Evolutionary conservation across 2,888 invertebrate species (phyloP).

Genomic region (Belgica antarctica): DNA sequence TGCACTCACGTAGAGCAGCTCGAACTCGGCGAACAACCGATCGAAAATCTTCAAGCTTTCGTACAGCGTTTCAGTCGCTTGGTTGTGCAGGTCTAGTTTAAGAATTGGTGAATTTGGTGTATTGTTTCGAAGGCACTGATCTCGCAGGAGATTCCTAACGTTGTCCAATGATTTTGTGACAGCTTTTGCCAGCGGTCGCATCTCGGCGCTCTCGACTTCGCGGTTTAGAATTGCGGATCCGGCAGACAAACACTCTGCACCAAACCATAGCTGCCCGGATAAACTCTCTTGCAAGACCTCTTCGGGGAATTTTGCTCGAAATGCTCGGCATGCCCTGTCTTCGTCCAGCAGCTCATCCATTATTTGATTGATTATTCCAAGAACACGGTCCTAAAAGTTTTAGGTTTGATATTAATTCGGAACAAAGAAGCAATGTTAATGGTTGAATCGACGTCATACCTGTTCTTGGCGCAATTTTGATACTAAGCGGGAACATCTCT

Average conservation of each 20-base stretch:
- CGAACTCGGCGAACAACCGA: constrained; percentile 94
- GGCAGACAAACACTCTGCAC: constrained; percentile 97
- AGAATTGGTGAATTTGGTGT: constrained; percentile 60
- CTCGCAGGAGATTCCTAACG: constrained; percentile 83
- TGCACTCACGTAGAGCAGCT: constrained; percentile 95
- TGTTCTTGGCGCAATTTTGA: constrained; percentile 92
- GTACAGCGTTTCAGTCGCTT: constrained; percentile 69
- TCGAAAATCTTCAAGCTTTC: constrained; percentile 88
- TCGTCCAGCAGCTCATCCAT: constrained; percentile 89
- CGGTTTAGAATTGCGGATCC: constrained; percentile 98
- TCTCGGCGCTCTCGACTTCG: constrained; percentile 90
- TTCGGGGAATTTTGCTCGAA: constrained; percentile 97
- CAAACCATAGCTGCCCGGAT: constrained; percentile 98
- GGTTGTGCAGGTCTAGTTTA: constrained; percentile 61
- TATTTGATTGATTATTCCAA: constrained; percentile 89
- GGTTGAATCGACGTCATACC: constrained; percentile 53
- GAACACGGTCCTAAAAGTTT: constrained; percentile 74
- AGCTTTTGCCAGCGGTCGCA: constrained; percentile 95
- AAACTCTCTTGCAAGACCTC: constrained; percentile 97
- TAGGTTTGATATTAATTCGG: no score
- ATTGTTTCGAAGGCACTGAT: constrained; percentile 74
- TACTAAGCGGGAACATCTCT: constrained; percentile 91
- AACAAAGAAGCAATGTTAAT: constrained; percentile 14
- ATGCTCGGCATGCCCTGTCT: constrained; percentile 87
- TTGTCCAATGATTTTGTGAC: constrained; percentile 94